These are phyloP conservation scores for Scaptomyza parva DNA, from an alignment of 2,888 invertebrate genomes.

Conservation along the genomic window DNA sequence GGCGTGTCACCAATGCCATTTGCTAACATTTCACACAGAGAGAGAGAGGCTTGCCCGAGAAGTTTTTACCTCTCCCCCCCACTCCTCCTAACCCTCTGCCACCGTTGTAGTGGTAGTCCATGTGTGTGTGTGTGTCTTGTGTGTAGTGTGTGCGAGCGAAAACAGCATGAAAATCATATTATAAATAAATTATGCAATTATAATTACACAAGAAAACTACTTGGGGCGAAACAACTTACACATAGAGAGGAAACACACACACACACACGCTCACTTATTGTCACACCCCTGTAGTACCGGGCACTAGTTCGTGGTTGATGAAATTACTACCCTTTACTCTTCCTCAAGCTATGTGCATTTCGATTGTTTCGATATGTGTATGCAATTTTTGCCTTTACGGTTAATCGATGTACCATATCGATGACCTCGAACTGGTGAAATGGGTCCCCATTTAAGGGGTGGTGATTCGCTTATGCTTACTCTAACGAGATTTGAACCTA, in stretches of 20 bases:
- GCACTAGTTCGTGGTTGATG: too few species aligned
- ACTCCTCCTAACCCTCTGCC: background rate
- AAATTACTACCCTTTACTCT: too few species aligned
- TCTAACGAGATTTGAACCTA: too few species aligned
- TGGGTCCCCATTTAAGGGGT: too few species aligned
- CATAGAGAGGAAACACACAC: conserved; percentile 24
- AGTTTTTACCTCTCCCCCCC: background rate
- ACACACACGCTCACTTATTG: conserved; percentile 10
- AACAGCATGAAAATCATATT: conserved; percentile 80
- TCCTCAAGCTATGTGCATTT: too few species aligned
- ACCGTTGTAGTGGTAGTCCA: background rate
- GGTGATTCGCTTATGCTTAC: too few species aligned
- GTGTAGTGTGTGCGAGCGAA: conserved; percentile 47
- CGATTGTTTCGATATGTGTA: too few species aligned
- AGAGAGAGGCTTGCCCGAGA: conserved; percentile 4
- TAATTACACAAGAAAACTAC: conserved; percentile 81
- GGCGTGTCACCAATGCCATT: conserved; percentile 66
- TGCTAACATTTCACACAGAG: conserved; percentile 47
- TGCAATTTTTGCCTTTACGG: too few species aligned
- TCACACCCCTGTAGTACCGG: too few species aligned
- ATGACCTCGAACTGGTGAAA: too few species aligned
- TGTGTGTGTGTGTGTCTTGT: conserved; percentile 18
- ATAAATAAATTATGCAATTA: conserved; percentile 81
- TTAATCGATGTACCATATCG: too few species aligned
- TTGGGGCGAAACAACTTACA: conserved; percentile 75